Evolutionary conservation across 2,888 invertebrate species (phyloP).

Genomic region (Drosophila dives): DNA sequence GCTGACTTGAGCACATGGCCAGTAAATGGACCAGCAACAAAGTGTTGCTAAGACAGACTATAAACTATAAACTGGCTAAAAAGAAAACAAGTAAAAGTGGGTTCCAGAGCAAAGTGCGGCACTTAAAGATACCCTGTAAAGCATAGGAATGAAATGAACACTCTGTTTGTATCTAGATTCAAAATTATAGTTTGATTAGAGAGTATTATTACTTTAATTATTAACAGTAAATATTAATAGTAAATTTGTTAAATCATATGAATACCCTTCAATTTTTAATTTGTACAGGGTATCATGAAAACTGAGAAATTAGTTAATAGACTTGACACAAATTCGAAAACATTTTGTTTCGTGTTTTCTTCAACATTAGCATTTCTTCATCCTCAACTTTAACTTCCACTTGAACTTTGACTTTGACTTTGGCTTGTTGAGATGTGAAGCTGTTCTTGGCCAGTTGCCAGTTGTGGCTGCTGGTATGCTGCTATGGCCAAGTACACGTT

Average conservation of each 20-base stretch:
- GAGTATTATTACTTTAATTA: no score
- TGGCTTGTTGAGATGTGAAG: background rate
- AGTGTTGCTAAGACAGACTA: slow-evolving; percentile 6
- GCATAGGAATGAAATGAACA: background rate
- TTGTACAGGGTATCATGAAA: slow-evolving; percentile 12
- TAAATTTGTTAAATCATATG: no score
- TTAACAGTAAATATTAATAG: no score
- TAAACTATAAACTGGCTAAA: slow-evolving; percentile 19
- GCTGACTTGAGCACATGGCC: slow-evolving; percentile 43
- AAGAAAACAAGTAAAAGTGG: slow-evolving; percentile 9
- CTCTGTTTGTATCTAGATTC: background rate
- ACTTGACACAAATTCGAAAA: slow-evolving; percentile 68
- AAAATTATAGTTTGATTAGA: background rate
- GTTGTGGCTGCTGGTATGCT: no score
- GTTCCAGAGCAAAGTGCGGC: background rate
- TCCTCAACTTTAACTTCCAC: slow-evolving; percentile 26
- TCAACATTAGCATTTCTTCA: slow-evolving; percentile 60
- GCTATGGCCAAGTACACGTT: slow-evolving; percentile 3
- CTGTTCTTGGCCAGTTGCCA: slow-evolving; percentile 17
- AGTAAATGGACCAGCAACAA: slow-evolving; percentile 53
- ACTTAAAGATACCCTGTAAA: background rate
- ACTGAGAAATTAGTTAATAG: slow-evolving; percentile 56
- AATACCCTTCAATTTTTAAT: background rate
- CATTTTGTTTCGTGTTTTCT: slow-evolving; percentile 25
- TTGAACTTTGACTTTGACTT: slow-evolving; percentile 7